Conservation (phyloP, 1,140 invertebrate species). For the Calliphora vicina region DNA sequence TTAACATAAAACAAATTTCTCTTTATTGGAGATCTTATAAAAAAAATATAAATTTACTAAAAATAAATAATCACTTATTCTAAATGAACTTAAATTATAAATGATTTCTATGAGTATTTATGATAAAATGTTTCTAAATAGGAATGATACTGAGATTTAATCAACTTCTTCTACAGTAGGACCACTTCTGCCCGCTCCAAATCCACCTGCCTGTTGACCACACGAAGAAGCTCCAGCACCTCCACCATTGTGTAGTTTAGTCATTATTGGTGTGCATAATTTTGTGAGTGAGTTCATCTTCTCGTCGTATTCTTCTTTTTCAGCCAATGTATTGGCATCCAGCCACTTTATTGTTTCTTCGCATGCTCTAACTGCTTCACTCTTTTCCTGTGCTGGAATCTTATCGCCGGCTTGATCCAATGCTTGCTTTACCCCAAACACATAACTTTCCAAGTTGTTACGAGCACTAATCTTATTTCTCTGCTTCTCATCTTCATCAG, state of each 20-base stretch:
- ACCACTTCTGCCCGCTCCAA: constrained; percentile 62
- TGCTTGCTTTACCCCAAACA: constrained; percentile 73
- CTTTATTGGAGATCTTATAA: not conserved
- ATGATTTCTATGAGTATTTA: not conserved
- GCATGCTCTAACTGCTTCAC: constrained; percentile 68
- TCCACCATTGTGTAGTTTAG: constrained; percentile 66
- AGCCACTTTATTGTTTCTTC: constrained; percentile 70
- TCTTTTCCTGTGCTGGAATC: constrained; percentile 64
- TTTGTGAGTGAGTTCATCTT: constrained; percentile 67
- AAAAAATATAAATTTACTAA: no score
- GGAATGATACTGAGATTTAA: constrained; percentile 59
- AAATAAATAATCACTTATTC: constrained; percentile 11
- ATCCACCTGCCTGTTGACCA: constrained; percentile 64
- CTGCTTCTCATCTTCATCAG: constrained; percentile 73
- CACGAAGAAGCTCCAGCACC: constrained; percentile 55
- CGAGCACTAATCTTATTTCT: constrained; percentile 69
- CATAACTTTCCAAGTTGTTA: constrained; percentile 74
- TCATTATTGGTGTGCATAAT: constrained; percentile 68
- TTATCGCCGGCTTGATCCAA: constrained; percentile 65
- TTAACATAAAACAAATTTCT: constrained; percentile 27
- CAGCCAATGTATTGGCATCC: constrained; percentile 70
- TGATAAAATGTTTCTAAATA: not conserved
- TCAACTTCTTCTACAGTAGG: constrained; percentile 80
- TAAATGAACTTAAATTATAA: not conserved
- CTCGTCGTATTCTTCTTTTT: constrained; percentile 73